Percentiles rank a stretch among this genome's conserved stretches.
Evolutionary conservation across 2,888 invertebrate species (phyloP).

Genomic region (Diplolepis rosae): DNA sequence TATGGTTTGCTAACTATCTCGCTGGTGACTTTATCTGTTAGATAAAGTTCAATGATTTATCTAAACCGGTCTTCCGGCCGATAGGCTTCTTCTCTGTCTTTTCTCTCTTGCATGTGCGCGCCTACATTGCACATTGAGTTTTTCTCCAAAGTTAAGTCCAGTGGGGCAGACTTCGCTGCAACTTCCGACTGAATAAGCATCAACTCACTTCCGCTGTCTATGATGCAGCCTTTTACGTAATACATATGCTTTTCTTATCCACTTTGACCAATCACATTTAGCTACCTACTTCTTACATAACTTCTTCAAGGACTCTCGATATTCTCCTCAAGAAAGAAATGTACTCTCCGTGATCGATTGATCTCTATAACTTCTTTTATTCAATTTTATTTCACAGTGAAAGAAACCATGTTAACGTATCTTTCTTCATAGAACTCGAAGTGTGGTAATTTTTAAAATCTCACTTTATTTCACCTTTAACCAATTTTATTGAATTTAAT

Average conservation of each 20-base stretch:
- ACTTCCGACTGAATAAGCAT: conserved; percentile 69
- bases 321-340: background rate
- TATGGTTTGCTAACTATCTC: conserved; percentile 51
- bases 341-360: conserved; percentile 5
- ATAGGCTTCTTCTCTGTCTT: conserved; percentile 53
- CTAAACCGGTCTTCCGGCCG: conserved; percentile 68
- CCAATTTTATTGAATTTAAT: too few relatives aligned
- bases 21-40: conserved; percentile 52
- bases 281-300: conserved; percentile 10
- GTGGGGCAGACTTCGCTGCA: conserved; percentile 59
- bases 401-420: conserved; percentile 9
- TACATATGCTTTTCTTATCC: conserved; percentile 53
- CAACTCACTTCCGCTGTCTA: conserved; percentile 68
- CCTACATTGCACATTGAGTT: conserved; percentile 46
- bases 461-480: too few relatives aligned
- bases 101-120: conserved; percentile 37
- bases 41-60: conserved; percentile 60
- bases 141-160: conserved; percentile 54
- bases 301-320: conserved; percentile 6
- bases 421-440: background rate
- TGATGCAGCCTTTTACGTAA: conserved; percentile 66
- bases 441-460: too few relatives aligned
- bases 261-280: conserved; percentile 44
- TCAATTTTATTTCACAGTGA: background rate
- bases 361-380: conserved; percentile 12